Base-by-base conservation (phyloP, 2,888 invertebrate species). In the Venusia cambrica region DNA sequence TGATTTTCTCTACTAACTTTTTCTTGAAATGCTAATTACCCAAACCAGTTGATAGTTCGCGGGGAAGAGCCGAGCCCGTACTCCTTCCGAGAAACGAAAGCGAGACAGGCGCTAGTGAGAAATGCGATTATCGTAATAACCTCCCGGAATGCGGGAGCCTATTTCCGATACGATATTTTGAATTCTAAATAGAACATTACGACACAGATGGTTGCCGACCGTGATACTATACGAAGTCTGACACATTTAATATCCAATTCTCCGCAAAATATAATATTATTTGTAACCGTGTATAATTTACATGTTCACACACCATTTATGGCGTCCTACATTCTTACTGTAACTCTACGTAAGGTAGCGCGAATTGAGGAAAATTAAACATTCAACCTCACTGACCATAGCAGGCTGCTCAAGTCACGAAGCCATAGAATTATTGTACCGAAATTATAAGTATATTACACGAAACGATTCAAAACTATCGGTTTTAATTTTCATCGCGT, bases 81-180 rank as follows among this genome's bases (percentile, higher is more conserved):
- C 26, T 17, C 67, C 75, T 85, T 85, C 85, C 63, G 48, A 66
- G 85, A 85, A 85, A 75, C 79, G 81, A 83, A 78, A 81, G 79
- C 78, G 73, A 79, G 76, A 76, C 74, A 76, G 72, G 57, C 64
- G 55, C 72, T 79, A 74, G 79, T 75, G 69, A 73, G 81, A 83
- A 84, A 76, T 66, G 71, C 72, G 75, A 84, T 85, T 83, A 84
- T 73, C 70, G 77, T 83, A 83, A 84, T 76, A 79, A 78, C 72
- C 76, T 78, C 77, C 73, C 67, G 73, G 76, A 77, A 81, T 66
- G 66, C 59, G 62, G 60, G 42, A 45, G 66, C 64, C 67, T 67
- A 67, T 74, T 73, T 71, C 73, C 73, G 74, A 78, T 73, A 38
- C 37, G n/a, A n/a, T n/a, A n/a, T 39, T 62, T 57, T 51, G 59